Percentiles rank a stretch among this genome's conserved stretches.
phyloP scores from a whole-genome alignment of 2,888 invertebrate species.

The Phania funesta region DNA sequence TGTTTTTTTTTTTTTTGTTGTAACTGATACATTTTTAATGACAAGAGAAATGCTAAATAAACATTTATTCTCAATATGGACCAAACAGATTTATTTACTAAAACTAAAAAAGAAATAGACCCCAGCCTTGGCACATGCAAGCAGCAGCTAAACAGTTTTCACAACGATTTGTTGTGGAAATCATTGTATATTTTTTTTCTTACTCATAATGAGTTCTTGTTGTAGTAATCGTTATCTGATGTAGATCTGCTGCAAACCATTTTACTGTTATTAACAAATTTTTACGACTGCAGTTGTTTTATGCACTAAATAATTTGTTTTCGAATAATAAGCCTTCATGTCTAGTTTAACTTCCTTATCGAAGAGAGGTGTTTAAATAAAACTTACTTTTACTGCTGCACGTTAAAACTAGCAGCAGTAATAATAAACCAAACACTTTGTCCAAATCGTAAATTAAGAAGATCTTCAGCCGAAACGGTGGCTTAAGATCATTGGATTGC shows the following conservation, averaged over 20 bases:
- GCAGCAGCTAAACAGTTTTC: background rate
- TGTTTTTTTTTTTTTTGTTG: too few relatives aligned
- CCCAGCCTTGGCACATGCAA: slow-evolving; percentile 28
- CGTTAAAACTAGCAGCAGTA: background rate
- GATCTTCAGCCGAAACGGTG: background rate
- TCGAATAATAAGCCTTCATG: background rate
- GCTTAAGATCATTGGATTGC: background rate
- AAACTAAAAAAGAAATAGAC: slow-evolving; percentile 28
- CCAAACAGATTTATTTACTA: slow-evolving; percentile 22
- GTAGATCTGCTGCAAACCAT: background rate
- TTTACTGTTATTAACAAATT: slow-evolving; percentile 44
- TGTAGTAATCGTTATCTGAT: background rate
- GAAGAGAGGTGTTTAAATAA: background rate
- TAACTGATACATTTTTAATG: background rate
- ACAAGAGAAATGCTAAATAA: background rate
- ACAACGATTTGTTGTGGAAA: slow-evolving; percentile 6
- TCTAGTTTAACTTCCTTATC: background rate
- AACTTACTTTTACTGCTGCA: background rate
- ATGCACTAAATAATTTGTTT: slow-evolving; percentile 55
- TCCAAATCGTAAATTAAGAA: background rate
- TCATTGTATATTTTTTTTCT: background rate
- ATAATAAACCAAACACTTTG: background rate
- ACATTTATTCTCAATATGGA: slow-evolving; percentile 2
- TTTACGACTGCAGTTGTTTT: slow-evolving; percentile 40
- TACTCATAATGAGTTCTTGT: background rate